These are phyloP conservation scores for Atherinosoma microstoma DNA, from an alignment of 2,797 vertebrate species.

Conservation along the genomic window DNA sequence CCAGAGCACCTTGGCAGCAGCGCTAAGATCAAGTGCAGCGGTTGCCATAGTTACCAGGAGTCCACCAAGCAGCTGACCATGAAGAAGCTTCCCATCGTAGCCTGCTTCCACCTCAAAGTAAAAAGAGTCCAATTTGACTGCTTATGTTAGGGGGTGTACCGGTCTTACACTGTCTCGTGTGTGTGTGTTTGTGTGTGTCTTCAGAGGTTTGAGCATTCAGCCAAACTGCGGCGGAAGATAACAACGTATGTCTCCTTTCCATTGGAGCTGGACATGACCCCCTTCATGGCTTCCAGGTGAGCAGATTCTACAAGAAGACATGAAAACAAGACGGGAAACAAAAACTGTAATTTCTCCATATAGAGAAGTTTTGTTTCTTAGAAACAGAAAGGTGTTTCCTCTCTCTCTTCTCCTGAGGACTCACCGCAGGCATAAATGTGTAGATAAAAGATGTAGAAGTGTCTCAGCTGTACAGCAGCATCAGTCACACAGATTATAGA, in stretches of 20 bases:
- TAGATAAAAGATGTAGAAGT: too few relatives aligned
- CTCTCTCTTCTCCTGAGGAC: too few relatives aligned
- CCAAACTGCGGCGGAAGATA: constrained; percentile 96
- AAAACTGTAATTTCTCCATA: neutral
- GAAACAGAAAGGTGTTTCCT: too few relatives aligned
- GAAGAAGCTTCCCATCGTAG: constrained; percentile 98
- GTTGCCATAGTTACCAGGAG: constrained; percentile 99
- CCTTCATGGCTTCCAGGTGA: constrained; percentile 99
- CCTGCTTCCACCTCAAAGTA: constrained; percentile 98
- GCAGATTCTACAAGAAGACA: constrained; percentile 26
- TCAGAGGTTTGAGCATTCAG: constrained; percentile 97
- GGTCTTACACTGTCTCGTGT: neutral
- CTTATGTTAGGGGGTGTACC: accelerated
- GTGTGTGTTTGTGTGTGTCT: neutral
- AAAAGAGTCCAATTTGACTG: constrained; percentile 50
- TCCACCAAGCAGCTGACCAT: constrained; percentile 99
- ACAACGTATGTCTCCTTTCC: constrained; percentile 98
- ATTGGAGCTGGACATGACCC: constrained; percentile 97
- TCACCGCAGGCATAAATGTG: too few relatives aligned
- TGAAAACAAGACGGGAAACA: neutral
- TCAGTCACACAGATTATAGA: too few relatives aligned
- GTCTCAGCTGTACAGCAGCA: too few relatives aligned
- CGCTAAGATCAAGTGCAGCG: constrained; percentile 98
- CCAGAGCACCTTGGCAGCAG: constrained; percentile 98
- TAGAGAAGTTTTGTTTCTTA: too few relatives aligned